Evolutionary conservation across 2,797 vertebrate genomes (phyloP).

Genomic region (Pelochelys cantorii): DNA sequence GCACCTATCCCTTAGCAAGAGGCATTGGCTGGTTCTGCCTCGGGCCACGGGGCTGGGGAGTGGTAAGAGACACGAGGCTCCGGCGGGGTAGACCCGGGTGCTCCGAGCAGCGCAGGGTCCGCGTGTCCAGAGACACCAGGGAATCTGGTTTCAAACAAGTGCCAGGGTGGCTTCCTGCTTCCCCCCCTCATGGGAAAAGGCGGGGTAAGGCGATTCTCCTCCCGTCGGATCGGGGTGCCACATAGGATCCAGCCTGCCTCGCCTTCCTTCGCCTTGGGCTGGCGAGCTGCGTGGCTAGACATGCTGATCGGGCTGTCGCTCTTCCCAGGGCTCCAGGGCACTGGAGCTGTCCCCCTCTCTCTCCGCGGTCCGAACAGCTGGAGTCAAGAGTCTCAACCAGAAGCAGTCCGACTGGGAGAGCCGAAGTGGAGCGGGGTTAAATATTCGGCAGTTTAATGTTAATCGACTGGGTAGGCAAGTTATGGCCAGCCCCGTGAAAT

Average conservation of each 20-base stretch:
- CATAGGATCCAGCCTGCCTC: background rate
- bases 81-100: background rate
- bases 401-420: too few relatives aligned
- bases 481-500: fast-evolving
- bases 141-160: background rate
- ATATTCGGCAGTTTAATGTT: too few relatives aligned
- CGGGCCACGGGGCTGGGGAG: too few relatives aligned
- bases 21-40: too few relatives aligned
- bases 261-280: background rate
- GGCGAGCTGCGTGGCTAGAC: background rate
- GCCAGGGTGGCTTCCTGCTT: background rate
- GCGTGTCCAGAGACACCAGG: background rate
- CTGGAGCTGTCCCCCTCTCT: background rate
- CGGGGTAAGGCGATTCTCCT: too few relatives aligned
- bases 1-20: too few relatives aligned
- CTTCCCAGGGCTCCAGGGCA: background rate
- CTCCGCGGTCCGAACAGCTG: background rate
- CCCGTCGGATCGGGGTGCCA: too few relatives aligned
- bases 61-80: too few relatives aligned
- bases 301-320: background rate
- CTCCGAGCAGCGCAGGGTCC: background rate
- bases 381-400: background rate
- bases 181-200: too few relatives aligned
- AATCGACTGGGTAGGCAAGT: too few relatives aligned
- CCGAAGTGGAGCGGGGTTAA: too few relatives aligned